Base-by-base conservation (phyloP, 2,888 invertebrate genomes). In the Elmis aenea region DNA sequence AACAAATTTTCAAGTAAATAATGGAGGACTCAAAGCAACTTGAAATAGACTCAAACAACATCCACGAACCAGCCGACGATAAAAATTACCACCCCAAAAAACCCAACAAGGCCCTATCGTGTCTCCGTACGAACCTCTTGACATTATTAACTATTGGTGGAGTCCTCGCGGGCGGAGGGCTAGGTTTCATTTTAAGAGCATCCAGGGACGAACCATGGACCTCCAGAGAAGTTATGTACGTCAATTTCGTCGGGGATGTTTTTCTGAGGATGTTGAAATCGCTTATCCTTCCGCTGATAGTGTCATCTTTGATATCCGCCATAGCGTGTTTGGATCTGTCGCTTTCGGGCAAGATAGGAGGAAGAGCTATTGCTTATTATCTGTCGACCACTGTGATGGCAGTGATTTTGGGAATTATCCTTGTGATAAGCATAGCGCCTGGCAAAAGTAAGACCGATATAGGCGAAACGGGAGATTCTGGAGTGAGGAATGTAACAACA, bases 231-330 rank as follows among this genome's bases (percentile, higher is more conserved):
- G 69, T 81, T 23, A 79, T 81, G 74, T 85, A 84, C 61, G 69
- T 85, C 24, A 74, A 77, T 49, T 83, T 80, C 58, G 67, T 77
- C 2, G 84, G 84, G 13, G 83, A 85, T 56, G 64, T 86, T 27
- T 82, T 85, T 54, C 72, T 86, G 47, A 70, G 81, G 43, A 83
- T 85, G 79, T 70, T 86, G 33, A 83, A 84, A 62, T 76, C 78
- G 40, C 70, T 86, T 38, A 85, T 86, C 51, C 66, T 86, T 28
- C 86, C 86, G 1, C 71, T 86, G 42, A 79, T 85, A 41, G 69
- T 79, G n/a, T 72, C 78, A 2, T 79, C 78, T 8, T 71, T 84
- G 42, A 72, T 85, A 26, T 76, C 81, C 2, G 83, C 84, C 10
- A 76, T 84, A 44, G 82, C 83, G 8, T 76, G 76, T 26, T 68